These are phyloP conservation scores for Ciconia maguari DNA, from an alignment of 2,113 vertebrate species.

Conservation along the genomic window DNA sequence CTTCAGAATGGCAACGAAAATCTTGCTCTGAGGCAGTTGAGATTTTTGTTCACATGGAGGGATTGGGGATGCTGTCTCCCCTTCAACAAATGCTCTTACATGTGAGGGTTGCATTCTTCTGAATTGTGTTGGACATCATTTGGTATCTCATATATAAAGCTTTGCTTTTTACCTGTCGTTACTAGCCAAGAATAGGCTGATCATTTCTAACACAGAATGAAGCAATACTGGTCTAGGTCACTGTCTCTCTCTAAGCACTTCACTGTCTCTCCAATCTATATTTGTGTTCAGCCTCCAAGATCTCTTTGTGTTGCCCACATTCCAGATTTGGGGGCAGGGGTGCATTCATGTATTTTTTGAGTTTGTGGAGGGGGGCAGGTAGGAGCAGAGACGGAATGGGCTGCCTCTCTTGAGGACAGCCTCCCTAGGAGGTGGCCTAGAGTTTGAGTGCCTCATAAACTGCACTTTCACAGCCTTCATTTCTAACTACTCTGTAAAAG, in stretches of 20 bases:
- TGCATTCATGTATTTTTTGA: background rate
- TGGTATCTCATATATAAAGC: background rate
- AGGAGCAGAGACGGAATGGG: background rate
- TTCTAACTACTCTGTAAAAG: background rate
- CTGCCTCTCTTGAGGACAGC: background rate
- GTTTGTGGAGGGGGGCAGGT: background rate
- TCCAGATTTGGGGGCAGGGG: background rate
- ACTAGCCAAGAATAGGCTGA: slow-evolving; percentile 6
- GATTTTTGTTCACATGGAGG: background rate
- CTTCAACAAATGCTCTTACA: background rate
- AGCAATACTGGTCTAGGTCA: background rate
- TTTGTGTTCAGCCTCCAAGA: background rate
- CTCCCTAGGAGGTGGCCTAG: background rate
- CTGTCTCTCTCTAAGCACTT: background rate
- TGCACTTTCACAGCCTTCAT: background rate
- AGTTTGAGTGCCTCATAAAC: background rate
- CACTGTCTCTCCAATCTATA: background rate
- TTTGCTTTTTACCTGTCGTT: background rate
- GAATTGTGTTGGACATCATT: background rate
- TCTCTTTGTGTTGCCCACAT: background rate
- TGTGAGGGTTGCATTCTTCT: background rate
- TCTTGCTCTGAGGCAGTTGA: background rate
- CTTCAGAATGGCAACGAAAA: background rate
- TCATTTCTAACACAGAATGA: background rate
- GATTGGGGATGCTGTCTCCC: background rate